These are phyloP conservation scores for Anticlea derivata DNA, from an alignment of 2,888 invertebrate genomes.

Conservation along the genomic window DNA sequence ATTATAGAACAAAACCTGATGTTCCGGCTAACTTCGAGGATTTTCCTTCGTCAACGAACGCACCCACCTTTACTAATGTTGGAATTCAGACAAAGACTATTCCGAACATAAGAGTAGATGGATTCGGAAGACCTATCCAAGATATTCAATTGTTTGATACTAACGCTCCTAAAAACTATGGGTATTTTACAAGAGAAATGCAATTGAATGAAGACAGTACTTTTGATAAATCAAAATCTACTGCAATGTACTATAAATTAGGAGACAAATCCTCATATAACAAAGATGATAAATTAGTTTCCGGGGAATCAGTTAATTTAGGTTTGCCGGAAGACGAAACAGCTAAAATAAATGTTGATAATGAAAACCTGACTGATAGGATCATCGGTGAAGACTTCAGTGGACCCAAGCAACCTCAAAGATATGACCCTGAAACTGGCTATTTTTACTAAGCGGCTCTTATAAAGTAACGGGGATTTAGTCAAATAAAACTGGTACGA, in stretches of 20 bases:
- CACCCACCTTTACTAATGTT: background rate
- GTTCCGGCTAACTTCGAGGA: constrained; percentile 14
- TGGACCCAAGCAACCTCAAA: constrained; percentile 64
- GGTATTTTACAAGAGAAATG: background rate
- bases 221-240: background rate
- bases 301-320: background rate
- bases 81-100: constrained; percentile 15
- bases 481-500: too few species aligned
- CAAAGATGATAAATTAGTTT: background rate
- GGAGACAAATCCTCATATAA: background rate
- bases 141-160: background rate
- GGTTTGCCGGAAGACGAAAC: background rate
- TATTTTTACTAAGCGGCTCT: constrained; percentile 56
- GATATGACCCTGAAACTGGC: constrained; percentile 60
- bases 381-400: constrained; percentile 64
- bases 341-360: background rate
- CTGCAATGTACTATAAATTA: background rate
- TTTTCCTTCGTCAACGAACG: constrained; percentile 13
- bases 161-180: constrained; percentile 4
- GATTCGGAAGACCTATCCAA: constrained; percentile 15
- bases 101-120: constrained; percentile 24
- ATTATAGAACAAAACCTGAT: constrained; percentile 1
- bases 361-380: constrained; percentile 6
- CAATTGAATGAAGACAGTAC: background rate
- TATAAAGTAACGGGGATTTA: background rate